Base-by-base conservation (phyloP, 2,888 invertebrate genomes). In the Pogonocherus hispidulus region DNA sequence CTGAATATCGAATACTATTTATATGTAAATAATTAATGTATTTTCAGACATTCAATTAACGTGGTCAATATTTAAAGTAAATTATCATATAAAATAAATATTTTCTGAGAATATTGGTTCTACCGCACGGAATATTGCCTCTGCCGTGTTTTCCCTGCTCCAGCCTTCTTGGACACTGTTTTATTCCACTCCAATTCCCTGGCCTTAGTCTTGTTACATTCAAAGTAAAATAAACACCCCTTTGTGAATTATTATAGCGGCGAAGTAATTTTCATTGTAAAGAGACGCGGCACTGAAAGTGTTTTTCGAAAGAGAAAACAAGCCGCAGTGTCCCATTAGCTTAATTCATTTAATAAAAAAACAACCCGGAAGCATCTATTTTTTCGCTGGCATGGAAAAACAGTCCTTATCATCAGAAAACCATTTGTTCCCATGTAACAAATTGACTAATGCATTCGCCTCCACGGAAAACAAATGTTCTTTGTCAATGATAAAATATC, bases 401-500 rank as follows among this genome's bases (percentile, higher is more conserved):
- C 32, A 47, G n/a, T 47, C 22, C 47, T 49, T 47, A 27, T 59
- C 47, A 59, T 59, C 59, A 47, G 19, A 46, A 16, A 6, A 18
- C 47, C 19, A 59, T 49, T 59, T 18, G 59, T 32, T 27, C 18
- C 47, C 18, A 47, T 19, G 22, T 47, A 27, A n/a, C 47, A 19
- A 47, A 59, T 59, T 59, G 47, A 57, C 57, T 57, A 57, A 44
- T 57, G 57, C 23, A 23, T 41, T 57, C 9, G n/a, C n/a, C 44
- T 14, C n/a, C 2, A 18, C 11, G 20, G 23, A 9, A 57, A 46
- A 57, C 27, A 57, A 57, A 57, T 57, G 22, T 56, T 56, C 23
- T 23, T 51, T 16, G 46, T 46, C 44, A 14, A 23, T 44, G 57
- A 46, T 22, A 44, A 44, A 46, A 37, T 4, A 19, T 5, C 37